phyloP scores from a whole-genome alignment of 2,888 invertebrate species.

The Mythimna vitellina region DNA sequence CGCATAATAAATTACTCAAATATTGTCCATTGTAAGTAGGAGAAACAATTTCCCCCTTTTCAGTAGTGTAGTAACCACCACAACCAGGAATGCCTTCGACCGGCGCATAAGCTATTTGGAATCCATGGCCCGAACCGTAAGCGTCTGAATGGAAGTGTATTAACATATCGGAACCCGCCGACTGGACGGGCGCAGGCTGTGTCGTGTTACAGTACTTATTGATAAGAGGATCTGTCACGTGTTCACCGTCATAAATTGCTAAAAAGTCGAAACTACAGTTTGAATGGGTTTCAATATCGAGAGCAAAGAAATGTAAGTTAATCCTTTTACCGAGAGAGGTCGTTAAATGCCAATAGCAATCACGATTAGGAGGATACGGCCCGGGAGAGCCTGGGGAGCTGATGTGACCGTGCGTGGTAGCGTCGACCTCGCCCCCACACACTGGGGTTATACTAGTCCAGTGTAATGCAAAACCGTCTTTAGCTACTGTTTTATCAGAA shows the following conservation, averaged over 20 bases:
- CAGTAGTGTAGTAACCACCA: slow-evolving; percentile 93
- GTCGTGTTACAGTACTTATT: slow-evolving; percentile 94
- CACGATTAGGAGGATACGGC: slow-evolving; percentile 95
- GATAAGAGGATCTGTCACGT: slow-evolving; percentile 87
- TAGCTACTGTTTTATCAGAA: slow-evolving; percentile 92
- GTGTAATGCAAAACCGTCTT: slow-evolving; percentile 93
- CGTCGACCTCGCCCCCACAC: slow-evolving; percentile 93
- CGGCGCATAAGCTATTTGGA: slow-evolving; percentile 94
- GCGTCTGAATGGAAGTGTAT: slow-evolving; percentile 96
- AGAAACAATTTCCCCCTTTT: slow-evolving; percentile 92
- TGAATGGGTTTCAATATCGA: slow-evolving; percentile 94
- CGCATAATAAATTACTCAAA: slow-evolving; percentile 92
- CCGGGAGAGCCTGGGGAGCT: slow-evolving; percentile 97
- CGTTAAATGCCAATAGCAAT: slow-evolving; percentile 95
- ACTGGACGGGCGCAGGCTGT: slow-evolving; percentile 93
- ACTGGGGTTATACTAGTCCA: slow-evolving; percentile 94
- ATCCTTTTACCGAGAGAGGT: slow-evolving; percentile 94
- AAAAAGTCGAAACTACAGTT: slow-evolving; percentile 95
- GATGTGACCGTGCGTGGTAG: slow-evolving; percentile 93
- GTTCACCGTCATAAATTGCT: slow-evolving; percentile 91
- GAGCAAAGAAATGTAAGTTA: slow-evolving; percentile 94
- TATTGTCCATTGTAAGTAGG: slow-evolving; percentile 91
- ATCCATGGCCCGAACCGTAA: slow-evolving; percentile 93
- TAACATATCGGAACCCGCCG: slow-evolving; percentile 91
- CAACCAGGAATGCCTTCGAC: slow-evolving; percentile 95